Evolutionary conservation across 35 echinoderm and acorn worm genomes (phyloP).

Genomic region (Ophioderma brevispina): DNA sequence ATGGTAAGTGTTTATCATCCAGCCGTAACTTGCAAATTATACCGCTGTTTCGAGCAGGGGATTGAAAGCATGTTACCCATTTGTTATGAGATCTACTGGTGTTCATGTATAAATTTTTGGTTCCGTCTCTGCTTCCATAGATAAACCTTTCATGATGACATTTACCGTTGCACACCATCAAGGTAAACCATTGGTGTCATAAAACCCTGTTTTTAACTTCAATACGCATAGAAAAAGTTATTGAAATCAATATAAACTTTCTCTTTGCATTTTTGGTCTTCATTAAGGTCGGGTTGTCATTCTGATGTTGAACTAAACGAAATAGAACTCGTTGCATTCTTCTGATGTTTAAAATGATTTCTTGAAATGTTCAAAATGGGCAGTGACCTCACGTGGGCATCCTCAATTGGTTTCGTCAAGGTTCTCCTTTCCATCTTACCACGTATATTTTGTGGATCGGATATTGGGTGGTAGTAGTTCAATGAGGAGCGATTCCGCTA

Average conservation of each 20-base stretch:
- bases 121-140: background rate
- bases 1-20: background rate
- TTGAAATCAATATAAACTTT: background rate
- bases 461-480: background rate
- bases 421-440: constrained; percentile 19
- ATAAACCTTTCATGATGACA: background rate
- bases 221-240: constrained; percentile 2
- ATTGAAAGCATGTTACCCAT: background rate
- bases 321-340: constrained; percentile 6
- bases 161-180: too few relatives aligned
- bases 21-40: background rate
- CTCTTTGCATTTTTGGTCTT: background rate
- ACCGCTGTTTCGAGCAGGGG: background rate
- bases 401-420: background rate
- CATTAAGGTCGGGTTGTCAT: background rate
- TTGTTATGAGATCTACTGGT: background rate
- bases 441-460: constrained; percentile 1
- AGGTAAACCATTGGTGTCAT: too few relatives aligned
- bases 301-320: background rate
- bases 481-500: background rate
- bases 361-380: background rate
- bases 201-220: constrained; percentile 10
- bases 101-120: background rate
- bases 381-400: constrained; percentile 19
- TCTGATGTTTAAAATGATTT: background rate